Conservation (phyloP, 2,113 vertebrate genomes). For the Eclectus roratus region DNA sequence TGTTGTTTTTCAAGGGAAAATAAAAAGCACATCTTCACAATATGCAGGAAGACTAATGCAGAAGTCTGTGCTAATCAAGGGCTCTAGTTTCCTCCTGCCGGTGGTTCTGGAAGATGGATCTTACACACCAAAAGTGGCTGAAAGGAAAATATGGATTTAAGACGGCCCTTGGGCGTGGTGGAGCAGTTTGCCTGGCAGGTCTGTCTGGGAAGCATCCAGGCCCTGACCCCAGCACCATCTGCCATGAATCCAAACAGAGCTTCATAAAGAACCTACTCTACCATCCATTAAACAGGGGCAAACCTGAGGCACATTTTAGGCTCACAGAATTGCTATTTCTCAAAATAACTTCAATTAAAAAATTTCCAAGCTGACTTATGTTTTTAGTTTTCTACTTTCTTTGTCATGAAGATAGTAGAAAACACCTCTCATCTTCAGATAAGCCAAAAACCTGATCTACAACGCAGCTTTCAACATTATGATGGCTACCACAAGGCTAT, state of each 20-base stretch:
- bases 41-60: not conserved
- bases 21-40: not conserved
- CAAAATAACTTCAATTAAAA: not conserved
- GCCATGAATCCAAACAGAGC: not conserved
- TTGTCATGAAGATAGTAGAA: not conserved
- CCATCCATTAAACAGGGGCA: not conserved
- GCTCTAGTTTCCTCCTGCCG: not conserved
- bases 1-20: not conserved
- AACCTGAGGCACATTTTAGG: not conserved
- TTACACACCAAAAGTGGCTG: not conserved
- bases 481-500: not conserved
- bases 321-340: not conserved
- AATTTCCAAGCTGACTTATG: fast-evolving
- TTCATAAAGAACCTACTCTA: not conserved
- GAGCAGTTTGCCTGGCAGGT: not conserved
- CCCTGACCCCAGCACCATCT: not conserved
- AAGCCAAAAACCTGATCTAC: not conserved
- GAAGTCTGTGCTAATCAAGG: not conserved
- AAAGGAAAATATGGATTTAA: not conserved
- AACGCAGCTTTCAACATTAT: not conserved
- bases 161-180: not conserved
- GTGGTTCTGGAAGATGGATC: not conserved
- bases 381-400: not conserved
- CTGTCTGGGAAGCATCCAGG: not conserved
- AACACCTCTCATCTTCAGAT: not conserved